phyloP scores from a whole-genome alignment of 2,113 vertebrate genomes.

The Periophthalmus modestus region DNA sequence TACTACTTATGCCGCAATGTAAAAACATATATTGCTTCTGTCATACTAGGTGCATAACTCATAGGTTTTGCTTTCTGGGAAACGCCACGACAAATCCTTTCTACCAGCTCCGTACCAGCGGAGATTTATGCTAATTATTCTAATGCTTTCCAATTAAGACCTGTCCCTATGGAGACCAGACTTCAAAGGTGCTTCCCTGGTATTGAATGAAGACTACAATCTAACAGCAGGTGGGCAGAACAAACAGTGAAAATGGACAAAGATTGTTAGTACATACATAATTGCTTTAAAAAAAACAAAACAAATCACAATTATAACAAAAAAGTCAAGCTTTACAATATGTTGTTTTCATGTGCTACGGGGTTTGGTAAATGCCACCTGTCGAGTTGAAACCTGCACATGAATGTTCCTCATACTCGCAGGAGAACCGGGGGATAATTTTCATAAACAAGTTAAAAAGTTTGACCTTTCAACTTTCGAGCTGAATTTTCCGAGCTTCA shows the following conservation, averaged over 20 bases:
- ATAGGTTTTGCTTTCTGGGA: neutral
- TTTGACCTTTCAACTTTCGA: conserved; percentile 10
- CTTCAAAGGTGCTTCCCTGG: conserved; percentile 50
- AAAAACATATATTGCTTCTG: neutral
- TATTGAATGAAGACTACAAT: conserved; percentile 30
- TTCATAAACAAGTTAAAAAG: neutral
- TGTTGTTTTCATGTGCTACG: neutral
- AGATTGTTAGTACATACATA: neutral
- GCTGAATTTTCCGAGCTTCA: neutral
- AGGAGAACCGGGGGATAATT: neutral
- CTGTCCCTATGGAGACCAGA: conserved; percentile 59
- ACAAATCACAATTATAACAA: neutral
- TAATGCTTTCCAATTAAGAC: conserved; percentile 57
- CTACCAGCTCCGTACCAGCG: neutral
- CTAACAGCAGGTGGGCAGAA: conserved; percentile 26
- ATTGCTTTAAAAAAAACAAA: neutral
- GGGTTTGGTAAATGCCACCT: neutral
- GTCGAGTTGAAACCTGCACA: too few relatives aligned
- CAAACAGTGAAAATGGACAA: neutral
- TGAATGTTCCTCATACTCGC: neutral
- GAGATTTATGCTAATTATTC: conserved; percentile 57
- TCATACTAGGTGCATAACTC: neutral
- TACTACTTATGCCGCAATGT: too few relatives aligned
- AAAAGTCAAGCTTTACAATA: neutral
- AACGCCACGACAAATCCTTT: conserved; percentile 19